phyloP scores from a whole-genome alignment of 2,888 invertebrate species.

The Lysandra coridon region DNA sequence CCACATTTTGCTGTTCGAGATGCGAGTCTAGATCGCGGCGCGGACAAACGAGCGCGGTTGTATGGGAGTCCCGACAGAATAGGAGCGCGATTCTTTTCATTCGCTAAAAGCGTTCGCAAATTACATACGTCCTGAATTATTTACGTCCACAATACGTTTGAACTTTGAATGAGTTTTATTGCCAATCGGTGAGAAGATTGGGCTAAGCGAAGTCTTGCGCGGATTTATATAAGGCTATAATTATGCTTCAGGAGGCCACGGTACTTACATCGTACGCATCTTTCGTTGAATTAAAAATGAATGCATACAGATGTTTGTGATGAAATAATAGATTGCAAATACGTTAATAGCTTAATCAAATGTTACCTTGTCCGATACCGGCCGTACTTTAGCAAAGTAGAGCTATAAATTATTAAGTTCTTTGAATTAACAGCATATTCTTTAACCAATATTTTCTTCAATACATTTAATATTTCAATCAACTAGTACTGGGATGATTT shows the following conservation, averaged over 20 bases:
- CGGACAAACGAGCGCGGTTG: slow-evolving; percentile 58
- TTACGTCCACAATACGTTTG: slow-evolving; percentile 28
- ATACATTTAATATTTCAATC: too few relatives aligned
- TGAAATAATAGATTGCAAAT: background rate
- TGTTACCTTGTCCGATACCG: background rate
- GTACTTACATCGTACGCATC: background rate
- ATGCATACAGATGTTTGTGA: background rate
- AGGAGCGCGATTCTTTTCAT: slow-evolving; percentile 59
- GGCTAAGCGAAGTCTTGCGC: slow-evolving; percentile 3
- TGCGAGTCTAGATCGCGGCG: slow-evolving; percentile 66
- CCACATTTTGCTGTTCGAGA: slow-evolving; percentile 75
- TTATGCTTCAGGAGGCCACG: slow-evolving; percentile 1
- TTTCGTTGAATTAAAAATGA: slow-evolving; percentile 1
- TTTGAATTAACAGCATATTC: too few relatives aligned
- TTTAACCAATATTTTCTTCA: too few relatives aligned
- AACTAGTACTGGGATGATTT: background rate
- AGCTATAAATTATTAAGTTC: background rate
- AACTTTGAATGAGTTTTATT: slow-evolving; percentile 27
- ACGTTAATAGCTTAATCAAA: background rate
- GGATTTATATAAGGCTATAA: slow-evolving; percentile 1
- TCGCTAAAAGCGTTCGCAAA: slow-evolving; percentile 46
- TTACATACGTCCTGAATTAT: slow-evolving; percentile 46
- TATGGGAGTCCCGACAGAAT: slow-evolving; percentile 51
- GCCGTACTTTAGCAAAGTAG: background rate
- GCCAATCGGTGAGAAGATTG: slow-evolving; percentile 24